phyloP scores from a whole-genome alignment of 2,888 invertebrate genomes.

The Lomographa bimaculata region DNA sequence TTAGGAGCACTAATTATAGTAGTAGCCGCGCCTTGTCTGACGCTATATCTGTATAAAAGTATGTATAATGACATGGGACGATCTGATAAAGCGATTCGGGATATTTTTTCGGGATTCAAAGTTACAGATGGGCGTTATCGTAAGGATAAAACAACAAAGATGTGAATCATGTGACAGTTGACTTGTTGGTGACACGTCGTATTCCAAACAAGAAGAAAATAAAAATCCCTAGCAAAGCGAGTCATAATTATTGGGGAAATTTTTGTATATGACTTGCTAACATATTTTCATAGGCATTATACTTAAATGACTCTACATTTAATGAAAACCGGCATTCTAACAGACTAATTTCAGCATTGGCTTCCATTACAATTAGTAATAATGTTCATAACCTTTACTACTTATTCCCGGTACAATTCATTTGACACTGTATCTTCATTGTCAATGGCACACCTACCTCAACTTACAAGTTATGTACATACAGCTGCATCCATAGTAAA shows the following conservation, averaged over 20 bases:
- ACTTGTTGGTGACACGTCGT: no score
- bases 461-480: conserved; percentile 10
- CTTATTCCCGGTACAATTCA: no score
- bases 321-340: no score
- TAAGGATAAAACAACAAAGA: conserved; percentile 1
- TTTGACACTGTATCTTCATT: no score
- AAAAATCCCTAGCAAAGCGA: no score
- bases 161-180: conserved; percentile 14
- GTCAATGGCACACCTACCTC: conserved; percentile 4
- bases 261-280: no score
- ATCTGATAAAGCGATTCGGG: conserved; percentile 29
- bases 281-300: not conserved
- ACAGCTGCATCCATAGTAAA: conserved; percentile 3
- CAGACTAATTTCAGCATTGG: no score
- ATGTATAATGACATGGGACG: conserved; percentile 32
- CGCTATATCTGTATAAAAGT: conserved; percentile 48
- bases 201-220: no score
- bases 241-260: no score
- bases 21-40: conserved; percentile 69
- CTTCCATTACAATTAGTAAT: no score
- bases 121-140: conserved; percentile 15
- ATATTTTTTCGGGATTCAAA: conserved; percentile 15
- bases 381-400: no score
- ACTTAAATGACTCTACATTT: no score
- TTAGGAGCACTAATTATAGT: conserved; percentile 79